A percentile compares a stretch with the other conserved stretches of the same genome.
Evolutionary conservation across 1,140 invertebrate genomes (phyloP).

Genomic region (Adoxophyes honmai): DNA sequence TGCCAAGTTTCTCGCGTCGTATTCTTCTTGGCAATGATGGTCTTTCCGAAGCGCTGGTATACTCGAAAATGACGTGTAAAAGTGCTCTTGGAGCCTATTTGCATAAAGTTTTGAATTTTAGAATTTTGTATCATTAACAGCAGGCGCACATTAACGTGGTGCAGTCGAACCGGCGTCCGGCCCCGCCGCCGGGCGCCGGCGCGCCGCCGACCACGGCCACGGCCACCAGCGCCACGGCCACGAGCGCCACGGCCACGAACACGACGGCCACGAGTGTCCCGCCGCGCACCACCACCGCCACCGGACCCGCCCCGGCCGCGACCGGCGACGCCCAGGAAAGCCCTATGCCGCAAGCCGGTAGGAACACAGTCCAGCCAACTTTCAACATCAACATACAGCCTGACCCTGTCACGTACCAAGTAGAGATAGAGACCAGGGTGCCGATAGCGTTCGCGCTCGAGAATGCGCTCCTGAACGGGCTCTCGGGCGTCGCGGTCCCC

Average conservation of each 20-base stretch:
- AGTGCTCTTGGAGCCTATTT: too few relatives aligned
- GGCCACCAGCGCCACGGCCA: neutral
- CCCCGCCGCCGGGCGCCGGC: neutral
- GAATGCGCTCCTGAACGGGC: constrained; percentile 28
- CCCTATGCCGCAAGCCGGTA: constrained; percentile 21
- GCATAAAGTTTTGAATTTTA: too few relatives aligned
- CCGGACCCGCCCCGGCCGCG: constrained; percentile 1
- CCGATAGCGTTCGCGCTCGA: constrained; percentile 40
- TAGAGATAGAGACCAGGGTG: constrained; percentile 50
- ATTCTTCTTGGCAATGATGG: too few relatives aligned
- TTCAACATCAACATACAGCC: constrained; percentile 45
- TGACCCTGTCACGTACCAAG: constrained; percentile 48
- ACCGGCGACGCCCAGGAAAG: neutral
- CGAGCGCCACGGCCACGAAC: neutral
- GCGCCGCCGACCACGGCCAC: constrained; percentile 8
- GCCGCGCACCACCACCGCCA: neutral
- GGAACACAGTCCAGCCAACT: constrained; percentile 31
- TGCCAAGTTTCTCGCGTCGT: too few relatives aligned
- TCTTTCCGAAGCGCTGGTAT: too few relatives aligned
- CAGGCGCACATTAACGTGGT: constrained; percentile 48
- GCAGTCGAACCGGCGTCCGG: constrained; percentile 26
- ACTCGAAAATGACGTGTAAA: too few relatives aligned
- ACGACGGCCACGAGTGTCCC: neutral
- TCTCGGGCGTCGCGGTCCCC: constrained; percentile 1
- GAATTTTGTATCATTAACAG: neutral